These are phyloP conservation scores for Ceraclea dissimilis DNA, from an alignment of 2,888 invertebrate genomes.

Conservation along the genomic window DNA sequence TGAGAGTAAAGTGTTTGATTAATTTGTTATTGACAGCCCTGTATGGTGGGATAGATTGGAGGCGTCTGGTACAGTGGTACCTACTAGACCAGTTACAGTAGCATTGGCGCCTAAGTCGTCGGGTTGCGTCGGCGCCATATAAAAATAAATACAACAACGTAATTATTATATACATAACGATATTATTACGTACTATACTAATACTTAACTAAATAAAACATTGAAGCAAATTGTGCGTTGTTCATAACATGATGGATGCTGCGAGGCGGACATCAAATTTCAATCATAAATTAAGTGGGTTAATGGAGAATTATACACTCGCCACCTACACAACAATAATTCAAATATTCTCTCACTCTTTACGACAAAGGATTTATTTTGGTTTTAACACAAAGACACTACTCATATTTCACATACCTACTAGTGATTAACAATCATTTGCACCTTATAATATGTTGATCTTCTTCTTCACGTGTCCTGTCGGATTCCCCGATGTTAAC, in stretches of 20 bases:
- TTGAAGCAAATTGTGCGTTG: conserved; percentile 1
- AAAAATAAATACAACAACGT: conserved; percentile 4
- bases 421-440: no score
- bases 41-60: background rate
- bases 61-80: background rate
- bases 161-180: background rate
- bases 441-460: no score
- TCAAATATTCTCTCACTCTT: no score
- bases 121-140: conserved; percentile 4
- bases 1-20: background rate
- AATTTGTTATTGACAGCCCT: background rate
- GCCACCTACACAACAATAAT: no score
- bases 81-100: conserved; percentile 3
- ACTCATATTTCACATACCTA: no score
- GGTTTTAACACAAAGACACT: no score
- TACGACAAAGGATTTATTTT: no score
- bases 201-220: background rate
- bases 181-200: background rate
- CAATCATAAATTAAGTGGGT: no score
- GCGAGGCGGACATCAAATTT: background rate
- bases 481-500: no score
- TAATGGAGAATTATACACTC: no score
- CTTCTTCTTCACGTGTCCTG: no score
- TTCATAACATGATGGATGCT: background rate
- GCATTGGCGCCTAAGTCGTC: background rate